Percentiles rank a stretch among this genome's conserved stretches.
phyloP scores from a whole-genome alignment of 2,797 vertebrate genomes.

The Babyrousa celebensis region DNA sequence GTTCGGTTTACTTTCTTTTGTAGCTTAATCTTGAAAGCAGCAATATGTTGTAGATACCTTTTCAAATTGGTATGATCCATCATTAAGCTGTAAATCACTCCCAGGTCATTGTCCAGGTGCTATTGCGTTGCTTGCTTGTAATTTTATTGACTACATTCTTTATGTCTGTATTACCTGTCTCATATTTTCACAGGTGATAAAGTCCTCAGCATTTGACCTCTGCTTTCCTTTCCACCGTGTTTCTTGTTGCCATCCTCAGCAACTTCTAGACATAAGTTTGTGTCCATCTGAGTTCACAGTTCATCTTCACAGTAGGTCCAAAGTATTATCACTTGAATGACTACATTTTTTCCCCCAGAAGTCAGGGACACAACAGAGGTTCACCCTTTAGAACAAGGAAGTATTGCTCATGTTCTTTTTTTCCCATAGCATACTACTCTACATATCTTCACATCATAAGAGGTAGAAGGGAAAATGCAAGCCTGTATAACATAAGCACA shows the following conservation, averaged over 20 bases:
- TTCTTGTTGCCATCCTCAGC: background rate
- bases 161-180: background rate
- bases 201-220: background rate
- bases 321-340: background rate
- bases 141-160: background rate
- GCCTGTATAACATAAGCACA: background rate
- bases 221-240: background rate
- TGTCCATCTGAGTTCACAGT: background rate
- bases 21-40: background rate
- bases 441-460: background rate
- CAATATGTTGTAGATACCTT: background rate
- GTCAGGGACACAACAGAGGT: background rate
- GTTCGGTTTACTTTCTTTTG: background rate
- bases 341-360: background rate
- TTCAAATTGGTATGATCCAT: background rate
- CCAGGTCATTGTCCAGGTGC: background rate
- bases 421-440: background rate
- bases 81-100: background rate
- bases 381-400: background rate
- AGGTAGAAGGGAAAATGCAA: background rate
- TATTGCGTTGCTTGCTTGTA: background rate
- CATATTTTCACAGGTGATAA: background rate
- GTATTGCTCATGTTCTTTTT: background rate
- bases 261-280: background rate
- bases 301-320: background rate